Evolutionary conservation across 2,888 invertebrate species (phyloP).

Genomic region (Eilema depressum): DNA sequence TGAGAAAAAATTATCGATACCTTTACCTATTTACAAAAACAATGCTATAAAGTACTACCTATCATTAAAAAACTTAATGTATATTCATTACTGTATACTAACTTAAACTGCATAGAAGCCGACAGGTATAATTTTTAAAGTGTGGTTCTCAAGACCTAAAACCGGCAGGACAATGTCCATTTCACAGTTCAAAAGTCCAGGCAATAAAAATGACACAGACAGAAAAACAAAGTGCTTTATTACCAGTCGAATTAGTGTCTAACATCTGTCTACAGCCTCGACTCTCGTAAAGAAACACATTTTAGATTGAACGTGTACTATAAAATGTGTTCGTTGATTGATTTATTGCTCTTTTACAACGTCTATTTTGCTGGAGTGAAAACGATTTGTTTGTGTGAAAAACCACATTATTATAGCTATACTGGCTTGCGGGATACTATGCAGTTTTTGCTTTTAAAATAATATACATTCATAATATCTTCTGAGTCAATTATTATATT

Average conservation of each 20-base stretch:
- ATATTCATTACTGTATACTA: too few relatives aligned
- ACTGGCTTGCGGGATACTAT: slow-evolving; percentile 3
- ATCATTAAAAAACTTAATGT: too few relatives aligned
- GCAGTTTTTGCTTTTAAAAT: background rate
- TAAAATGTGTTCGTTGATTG: slow-evolving; percentile 38
- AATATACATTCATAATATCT: background rate
- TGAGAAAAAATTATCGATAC: too few relatives aligned
- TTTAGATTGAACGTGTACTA: slow-evolving; percentile 35
- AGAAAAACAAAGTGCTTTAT: background rate
- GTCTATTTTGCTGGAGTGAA: slow-evolving; percentile 40
- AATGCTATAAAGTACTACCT: too few relatives aligned
- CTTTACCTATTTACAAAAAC: too few relatives aligned
- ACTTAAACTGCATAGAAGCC: too few relatives aligned
- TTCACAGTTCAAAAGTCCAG: background rate
- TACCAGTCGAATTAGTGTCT: slow-evolving; percentile 7
- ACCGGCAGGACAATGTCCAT: background rate
- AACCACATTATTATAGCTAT: slow-evolving; percentile 30
- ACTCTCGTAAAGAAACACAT: slow-evolving; percentile 14
- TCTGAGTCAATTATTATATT: too few relatives aligned
- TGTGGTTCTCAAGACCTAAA: background rate
- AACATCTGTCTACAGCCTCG: slow-evolving; percentile 18
- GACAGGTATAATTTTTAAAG: too few relatives aligned
- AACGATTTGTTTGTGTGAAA: slow-evolving; percentile 36
- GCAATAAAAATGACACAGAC: background rate
- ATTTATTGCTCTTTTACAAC: slow-evolving; percentile 41